phyloP scores from a whole-genome alignment of 1,140 invertebrate species.

The Drepana arcuata region DNA sequence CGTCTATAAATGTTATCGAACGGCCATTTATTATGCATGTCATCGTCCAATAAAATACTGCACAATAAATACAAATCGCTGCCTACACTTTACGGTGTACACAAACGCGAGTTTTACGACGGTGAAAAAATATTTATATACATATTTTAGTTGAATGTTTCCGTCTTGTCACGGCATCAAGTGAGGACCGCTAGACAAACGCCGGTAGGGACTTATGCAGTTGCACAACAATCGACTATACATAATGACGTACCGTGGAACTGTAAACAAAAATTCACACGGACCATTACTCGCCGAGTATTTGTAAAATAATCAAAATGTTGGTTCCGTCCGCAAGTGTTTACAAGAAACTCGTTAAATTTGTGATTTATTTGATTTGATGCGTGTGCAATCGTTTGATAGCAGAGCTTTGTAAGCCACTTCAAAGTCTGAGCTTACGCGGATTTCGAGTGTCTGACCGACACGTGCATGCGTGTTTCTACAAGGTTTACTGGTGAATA shows the following conservation, averaged over 20 bases:
- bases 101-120: constrained; percentile 31
- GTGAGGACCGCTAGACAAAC: constrained; percentile 37
- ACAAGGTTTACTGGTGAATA: too few species aligned
- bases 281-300: constrained; percentile 55
- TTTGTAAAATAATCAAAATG: constrained; percentile 59
- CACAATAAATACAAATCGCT: constrained; percentile 19
- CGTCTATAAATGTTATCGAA: too few species aligned
- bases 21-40: constrained; percentile 43
- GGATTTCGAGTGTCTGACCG: too few species aligned
- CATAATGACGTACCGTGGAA: constrained; percentile 44
- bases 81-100: constrained; percentile 23
- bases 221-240: constrained; percentile 35
- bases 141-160: constrained; percentile 50
- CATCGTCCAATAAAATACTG: constrained; percentile 36
- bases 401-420: constrained; percentile 29
- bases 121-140: constrained; percentile 46
- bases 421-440: constrained; percentile 43
- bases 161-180: constrained; percentile 23
- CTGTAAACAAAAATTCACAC: constrained; percentile 38
- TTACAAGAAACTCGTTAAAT: constrained; percentile 54
- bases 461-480: too few species aligned
- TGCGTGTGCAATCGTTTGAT: constrained; percentile 45
- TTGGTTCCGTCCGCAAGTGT: constrained; percentile 43
- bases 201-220: constrained; percentile 32
- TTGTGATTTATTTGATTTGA: constrained; percentile 56